Conservation (phyloP, 2,113 vertebrate genomes). For the Canis aureus region DNA sequence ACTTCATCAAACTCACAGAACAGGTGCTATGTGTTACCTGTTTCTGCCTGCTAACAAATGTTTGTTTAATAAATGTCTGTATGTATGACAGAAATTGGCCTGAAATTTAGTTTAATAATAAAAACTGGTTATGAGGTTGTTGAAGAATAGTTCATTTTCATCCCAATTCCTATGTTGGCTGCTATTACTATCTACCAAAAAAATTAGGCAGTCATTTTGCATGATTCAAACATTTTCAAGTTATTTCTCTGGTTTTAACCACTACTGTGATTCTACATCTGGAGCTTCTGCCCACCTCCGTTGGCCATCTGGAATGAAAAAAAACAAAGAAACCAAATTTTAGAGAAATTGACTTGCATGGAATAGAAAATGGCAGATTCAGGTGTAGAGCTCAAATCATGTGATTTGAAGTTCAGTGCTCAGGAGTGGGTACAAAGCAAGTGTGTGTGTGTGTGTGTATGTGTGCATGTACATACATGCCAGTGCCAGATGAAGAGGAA, state of each 20-base stretch:
- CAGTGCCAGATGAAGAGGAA: background rate
- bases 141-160: slow-evolving; percentile 15
- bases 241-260: background rate
- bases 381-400: background rate
- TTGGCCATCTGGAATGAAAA: background rate
- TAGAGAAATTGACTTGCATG: background rate
- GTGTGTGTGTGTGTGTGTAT: too few species aligned
- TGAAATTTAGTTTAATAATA: slow-evolving; percentile 18
- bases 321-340: background rate
- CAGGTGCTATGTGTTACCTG: background rate
- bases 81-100: background rate
- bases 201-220: slow-evolving; percentile 17
- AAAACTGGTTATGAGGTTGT: background rate
- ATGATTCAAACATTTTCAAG: background rate
- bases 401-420: background rate
- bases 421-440: background rate
- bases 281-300: background rate
- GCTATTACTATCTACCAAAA: background rate
- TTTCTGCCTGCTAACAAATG: slow-evolving; percentile 2
- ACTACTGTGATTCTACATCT: background rate
- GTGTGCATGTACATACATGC: accelerated
- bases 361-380: background rate
- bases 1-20: background rate
- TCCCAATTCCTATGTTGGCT: background rate
- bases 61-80: slow-evolving; percentile 19